Conservation (phyloP, 2,797 vertebrate genomes). For the Melanotaenia boesemani region DNA sequence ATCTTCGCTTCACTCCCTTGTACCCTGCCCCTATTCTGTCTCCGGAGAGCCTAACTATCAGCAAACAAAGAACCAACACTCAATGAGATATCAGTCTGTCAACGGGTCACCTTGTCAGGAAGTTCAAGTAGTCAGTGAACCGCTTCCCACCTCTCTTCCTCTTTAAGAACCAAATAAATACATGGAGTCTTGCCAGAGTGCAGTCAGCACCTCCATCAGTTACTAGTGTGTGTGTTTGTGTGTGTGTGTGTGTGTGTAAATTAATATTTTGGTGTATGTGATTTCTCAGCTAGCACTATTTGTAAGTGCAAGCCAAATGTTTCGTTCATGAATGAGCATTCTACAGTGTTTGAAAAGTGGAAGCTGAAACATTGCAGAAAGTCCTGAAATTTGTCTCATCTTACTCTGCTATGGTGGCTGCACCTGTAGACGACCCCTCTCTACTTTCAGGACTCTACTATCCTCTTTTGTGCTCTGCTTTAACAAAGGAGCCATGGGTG, state of each 20-base stretch:
- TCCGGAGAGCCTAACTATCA: constrained; percentile 58
- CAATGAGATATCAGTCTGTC: constrained; percentile 86
- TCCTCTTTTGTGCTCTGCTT: constrained; percentile 61
- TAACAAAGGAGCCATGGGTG: constrained; percentile 73
- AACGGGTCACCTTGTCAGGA: constrained; percentile 81
- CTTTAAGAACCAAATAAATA: constrained; percentile 79
- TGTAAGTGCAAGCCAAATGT: constrained; percentile 51
- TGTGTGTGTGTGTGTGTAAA: constrained; percentile 15
- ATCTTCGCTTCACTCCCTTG: constrained; percentile 50
- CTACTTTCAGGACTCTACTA: constrained; percentile 66
- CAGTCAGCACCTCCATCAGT: constrained; percentile 61
- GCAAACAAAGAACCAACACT: constrained; percentile 87
- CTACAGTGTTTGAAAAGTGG: constrained; percentile 55
- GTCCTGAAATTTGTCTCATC: constrained; percentile 65
- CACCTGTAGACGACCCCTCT: constrained; percentile 69
- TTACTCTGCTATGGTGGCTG: constrained; percentile 59
- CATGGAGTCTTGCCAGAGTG: constrained; percentile 55
- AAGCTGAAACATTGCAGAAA: constrained; percentile 65
- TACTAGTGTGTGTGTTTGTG: constrained; percentile 19
- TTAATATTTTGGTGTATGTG: constrained; percentile 33
- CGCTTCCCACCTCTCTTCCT: constrained; percentile 78
- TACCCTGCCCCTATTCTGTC: constrained; percentile 38
- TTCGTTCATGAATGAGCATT: constrained; percentile 47
- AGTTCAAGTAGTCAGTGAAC: constrained; percentile 86
- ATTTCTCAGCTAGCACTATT: constrained; percentile 35